Evolutionary conservation across 2,797 vertebrate species (phyloP), one percentile per base, ranked within the genome.

Genomic region (Hafferia zeledoni): DNA sequence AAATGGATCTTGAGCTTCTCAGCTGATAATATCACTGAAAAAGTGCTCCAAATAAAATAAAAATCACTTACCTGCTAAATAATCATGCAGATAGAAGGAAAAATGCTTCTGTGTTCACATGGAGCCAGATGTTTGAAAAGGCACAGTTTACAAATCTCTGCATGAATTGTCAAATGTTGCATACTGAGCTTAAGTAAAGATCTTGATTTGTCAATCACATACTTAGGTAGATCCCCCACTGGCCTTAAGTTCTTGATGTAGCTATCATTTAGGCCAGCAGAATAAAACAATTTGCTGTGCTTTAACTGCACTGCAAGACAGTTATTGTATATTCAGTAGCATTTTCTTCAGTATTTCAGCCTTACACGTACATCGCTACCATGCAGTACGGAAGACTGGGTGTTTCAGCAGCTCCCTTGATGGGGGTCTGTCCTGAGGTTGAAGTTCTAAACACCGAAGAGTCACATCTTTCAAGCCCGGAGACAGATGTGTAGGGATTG

Each of bases 341-440:
- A 97, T 95, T 74, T 89, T 90, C 94, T 95, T 92, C 82, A 82
- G 75, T 74, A 75, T 28, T 83, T 92, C 74, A 83, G 85, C 69
- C 55, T 94, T 79, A 83, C 13, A 44, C 23, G 0, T 33, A 82
- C 75, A 22, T 59, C 96, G 94, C 98, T 99, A 99, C 98, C 98
- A 99, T 1, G 97, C 97, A 50, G 98, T 98, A 94, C 98, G 98
- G 96, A 99, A 99, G 94, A 98, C 98, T 2, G 99, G 98, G 91
- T 99, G 98, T 92, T 99, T 99, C 92, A 99, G 98, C 64, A 99
- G 97, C 90, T 99, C 98, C 93, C 98, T 97, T 6, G 98, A 98
- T 3, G 98, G 97, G 39, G 98, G 98, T 93, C 99, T 98, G 95
- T 99, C 98, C 80, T 99, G 96, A 94, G 99, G 99, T 68, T 99